Conservation (phyloP, 2,888 invertebrate species). For the Lepidonotus clava region DNA sequence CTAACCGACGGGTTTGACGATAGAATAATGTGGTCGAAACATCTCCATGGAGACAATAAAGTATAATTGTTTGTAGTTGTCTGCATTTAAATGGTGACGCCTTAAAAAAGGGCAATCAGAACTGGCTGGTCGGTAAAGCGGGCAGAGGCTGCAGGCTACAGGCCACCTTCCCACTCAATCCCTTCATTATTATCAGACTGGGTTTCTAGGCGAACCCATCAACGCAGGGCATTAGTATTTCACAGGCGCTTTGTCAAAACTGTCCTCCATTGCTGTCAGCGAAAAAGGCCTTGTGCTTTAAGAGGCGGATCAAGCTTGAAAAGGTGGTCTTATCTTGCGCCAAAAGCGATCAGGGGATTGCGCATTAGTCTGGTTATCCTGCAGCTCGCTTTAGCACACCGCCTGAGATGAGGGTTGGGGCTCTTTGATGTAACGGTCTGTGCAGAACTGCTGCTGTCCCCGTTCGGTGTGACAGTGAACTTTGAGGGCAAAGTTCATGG, state of each 20-base stretch:
- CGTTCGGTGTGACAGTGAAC: neutral
- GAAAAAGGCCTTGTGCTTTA: too few species aligned
- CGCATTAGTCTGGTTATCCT: neutral
- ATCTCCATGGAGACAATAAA: neutral
- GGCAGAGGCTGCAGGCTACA: too few species aligned
- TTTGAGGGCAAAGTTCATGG: neutral
- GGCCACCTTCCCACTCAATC: too few species aligned
- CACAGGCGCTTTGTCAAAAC: too few species aligned
- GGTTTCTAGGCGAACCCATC: too few species aligned
- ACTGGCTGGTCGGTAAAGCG: too few species aligned
- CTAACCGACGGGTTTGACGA: neutral
- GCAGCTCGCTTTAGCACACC: neutral
- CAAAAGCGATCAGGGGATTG: slow-evolving; percentile 6
- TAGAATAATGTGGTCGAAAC: neutral
- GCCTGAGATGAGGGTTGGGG: neutral
- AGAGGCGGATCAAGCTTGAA: neutral
- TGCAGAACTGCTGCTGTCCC: neutral
- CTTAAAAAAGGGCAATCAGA: neutral
- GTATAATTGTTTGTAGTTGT: neutral
- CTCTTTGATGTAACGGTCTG: neutral
- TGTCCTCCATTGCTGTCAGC: too few species aligned
- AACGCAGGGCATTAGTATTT: too few species aligned
- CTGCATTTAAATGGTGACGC: neutral
- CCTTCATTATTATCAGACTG: too few species aligned
- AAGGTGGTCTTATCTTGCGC: neutral